Conservation (phyloP, 2,113 vertebrate species). For the Delphinapterus leucas region DNA sequence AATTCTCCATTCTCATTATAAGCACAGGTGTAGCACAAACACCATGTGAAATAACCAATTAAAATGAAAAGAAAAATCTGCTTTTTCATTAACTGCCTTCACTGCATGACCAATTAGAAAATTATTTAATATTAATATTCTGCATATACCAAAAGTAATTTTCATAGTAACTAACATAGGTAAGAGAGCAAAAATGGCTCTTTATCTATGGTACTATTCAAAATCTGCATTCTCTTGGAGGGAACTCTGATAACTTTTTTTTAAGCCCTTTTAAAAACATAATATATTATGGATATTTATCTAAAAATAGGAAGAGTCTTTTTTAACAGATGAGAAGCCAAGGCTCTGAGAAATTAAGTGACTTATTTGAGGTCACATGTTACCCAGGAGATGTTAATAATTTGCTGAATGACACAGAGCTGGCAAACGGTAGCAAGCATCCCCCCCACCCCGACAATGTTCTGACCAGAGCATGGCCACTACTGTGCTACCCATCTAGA, state of each 20-base stretch:
- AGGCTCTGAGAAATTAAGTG: slow-evolving; percentile 38
- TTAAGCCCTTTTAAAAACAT: background rate
- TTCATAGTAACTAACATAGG: slow-evolving; percentile 82
- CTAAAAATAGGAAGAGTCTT: slow-evolving; percentile 19
- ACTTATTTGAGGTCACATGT: background rate
- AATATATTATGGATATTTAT: slow-evolving; percentile 14
- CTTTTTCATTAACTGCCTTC: slow-evolving; percentile 95
- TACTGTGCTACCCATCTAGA: slow-evolving; percentile 23
- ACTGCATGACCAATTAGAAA: slow-evolving; percentile 95
- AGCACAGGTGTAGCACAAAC: slow-evolving; percentile 93
- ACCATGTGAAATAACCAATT: slow-evolving; percentile 95
- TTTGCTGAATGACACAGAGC: slow-evolving; percentile 12
- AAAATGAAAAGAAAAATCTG: slow-evolving; percentile 90
- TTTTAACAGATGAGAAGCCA: slow-evolving; percentile 35
- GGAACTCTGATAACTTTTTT: slow-evolving; percentile 3
- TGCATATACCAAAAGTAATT: slow-evolving; percentile 92
- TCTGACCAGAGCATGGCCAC: background rate
- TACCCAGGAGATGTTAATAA: slow-evolving; percentile 38
- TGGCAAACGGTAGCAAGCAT: background rate
- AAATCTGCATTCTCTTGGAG: background rate
- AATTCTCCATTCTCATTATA: slow-evolving; percentile 94
- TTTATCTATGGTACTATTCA: background rate
- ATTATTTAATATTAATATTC: slow-evolving; percentile 95
- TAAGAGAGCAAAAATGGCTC: slow-evolving; percentile 62
- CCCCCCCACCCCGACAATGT: background rate